Percentiles rank a stretch among this genome's conserved stretches.
Conservation (phyloP, 2,797 vertebrate species). For the Lepilemur ruficaudatus region DNA sequence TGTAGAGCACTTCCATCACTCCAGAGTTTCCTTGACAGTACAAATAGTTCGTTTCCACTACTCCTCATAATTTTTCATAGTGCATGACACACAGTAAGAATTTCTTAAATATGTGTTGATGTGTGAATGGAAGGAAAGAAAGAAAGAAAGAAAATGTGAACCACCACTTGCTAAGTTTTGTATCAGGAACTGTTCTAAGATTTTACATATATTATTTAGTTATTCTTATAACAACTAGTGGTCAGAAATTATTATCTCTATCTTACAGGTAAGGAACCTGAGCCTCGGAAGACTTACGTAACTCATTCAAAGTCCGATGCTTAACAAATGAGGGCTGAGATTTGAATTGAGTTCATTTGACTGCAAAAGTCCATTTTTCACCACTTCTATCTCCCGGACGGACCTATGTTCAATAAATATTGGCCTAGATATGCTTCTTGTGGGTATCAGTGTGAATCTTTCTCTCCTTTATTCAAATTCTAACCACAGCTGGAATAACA, state of each 20-base stretch:
- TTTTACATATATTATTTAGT: background rate
- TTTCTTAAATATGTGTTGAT: background rate
- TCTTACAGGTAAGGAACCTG: background rate
- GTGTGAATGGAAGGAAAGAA: background rate
- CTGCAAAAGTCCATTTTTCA: background rate
- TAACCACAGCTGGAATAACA: background rate
- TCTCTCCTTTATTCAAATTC: background rate
- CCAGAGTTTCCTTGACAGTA: background rate
- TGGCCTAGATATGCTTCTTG: background rate
- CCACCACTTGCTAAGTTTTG: too few relatives aligned
- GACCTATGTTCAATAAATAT: background rate
- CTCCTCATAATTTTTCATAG: too few relatives aligned
- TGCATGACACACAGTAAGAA: background rate
- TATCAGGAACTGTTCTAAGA: background rate
- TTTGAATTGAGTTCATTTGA: background rate
- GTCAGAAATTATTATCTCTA: background rate
- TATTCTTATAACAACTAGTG: background rate
- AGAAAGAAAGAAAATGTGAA: background rate
- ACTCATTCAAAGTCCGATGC: background rate
- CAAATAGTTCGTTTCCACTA: background rate
- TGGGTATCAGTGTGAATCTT: background rate
- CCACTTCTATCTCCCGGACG: background rate
- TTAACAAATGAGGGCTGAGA: background rate
- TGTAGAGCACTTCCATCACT: background rate
- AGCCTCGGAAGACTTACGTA: background rate